Conservation (phyloP, 2,888 invertebrate species). For the Pandemis heparana region DNA sequence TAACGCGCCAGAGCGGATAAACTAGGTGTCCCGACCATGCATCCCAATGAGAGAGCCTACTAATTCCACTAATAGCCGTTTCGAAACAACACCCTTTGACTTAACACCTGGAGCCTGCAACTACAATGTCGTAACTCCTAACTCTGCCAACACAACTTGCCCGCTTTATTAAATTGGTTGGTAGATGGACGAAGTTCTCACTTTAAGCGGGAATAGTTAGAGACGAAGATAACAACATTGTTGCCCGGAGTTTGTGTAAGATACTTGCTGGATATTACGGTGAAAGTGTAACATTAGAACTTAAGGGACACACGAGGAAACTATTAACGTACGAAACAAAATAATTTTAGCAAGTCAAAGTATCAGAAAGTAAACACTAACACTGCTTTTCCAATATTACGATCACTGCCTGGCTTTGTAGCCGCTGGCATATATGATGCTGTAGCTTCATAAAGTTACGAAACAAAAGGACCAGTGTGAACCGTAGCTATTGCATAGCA, state of each 20-base stretch:
- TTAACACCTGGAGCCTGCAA: conserved; percentile 46
- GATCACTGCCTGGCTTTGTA: conserved; percentile 7
- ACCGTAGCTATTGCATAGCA: conserved; percentile 35
- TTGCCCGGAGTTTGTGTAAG: conserved; percentile 28
- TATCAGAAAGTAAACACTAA: background rate
- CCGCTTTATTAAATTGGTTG: conserved; percentile 45
- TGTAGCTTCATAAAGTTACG: conserved; percentile 29
- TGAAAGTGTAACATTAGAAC: conserved; percentile 33
- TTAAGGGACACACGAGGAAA: conserved; percentile 8
- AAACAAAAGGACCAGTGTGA: conserved; percentile 32
- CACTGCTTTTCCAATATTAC: background rate
- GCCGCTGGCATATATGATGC: background rate
- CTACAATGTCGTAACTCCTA: conserved; percentile 36
- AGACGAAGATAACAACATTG: conserved; percentile 41
- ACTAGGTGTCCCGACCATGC: conserved; percentile 53
- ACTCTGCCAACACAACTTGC: conserved; percentile 38
- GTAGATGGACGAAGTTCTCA: conserved; percentile 42
- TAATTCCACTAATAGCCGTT: conserved; percentile 51
- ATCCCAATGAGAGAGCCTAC: conserved; percentile 52
- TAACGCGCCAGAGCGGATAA: conserved; percentile 65
- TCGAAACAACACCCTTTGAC: conserved; percentile 48
- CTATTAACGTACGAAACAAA: background rate
- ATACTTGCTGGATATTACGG: conserved; percentile 36
- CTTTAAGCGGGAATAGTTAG: conserved; percentile 42
- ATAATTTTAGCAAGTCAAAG: background rate